Conservation (phyloP, 2,888 invertebrate genomes). For the Rosalia funebris region DNA sequence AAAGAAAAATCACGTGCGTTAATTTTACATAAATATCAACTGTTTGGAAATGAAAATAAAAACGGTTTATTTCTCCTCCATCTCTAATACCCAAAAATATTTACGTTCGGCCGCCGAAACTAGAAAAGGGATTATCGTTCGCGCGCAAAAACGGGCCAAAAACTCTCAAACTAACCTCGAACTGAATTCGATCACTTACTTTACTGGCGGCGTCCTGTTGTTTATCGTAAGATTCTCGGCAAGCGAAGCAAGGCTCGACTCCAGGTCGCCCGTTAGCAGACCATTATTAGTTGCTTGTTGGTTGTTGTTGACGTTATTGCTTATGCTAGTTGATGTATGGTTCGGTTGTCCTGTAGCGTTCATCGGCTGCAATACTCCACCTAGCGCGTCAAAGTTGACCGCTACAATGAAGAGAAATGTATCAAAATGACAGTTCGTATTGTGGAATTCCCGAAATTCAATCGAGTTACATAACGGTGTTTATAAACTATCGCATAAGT, state of each 20-base stretch:
- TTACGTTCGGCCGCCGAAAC: not conserved
- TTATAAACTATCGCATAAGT: no score
- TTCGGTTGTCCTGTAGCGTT: constrained; percentile 45
- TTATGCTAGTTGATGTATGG: constrained; percentile 37
- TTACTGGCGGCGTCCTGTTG: constrained; percentile 73
- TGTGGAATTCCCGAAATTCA: no score
- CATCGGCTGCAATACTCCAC: constrained; percentile 75
- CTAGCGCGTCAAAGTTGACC: constrained; percentile 78
- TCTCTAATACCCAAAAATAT: no score
- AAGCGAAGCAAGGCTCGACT: constrained; percentile 91
- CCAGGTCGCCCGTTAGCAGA: constrained; percentile 91
- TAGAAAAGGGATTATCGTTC: not conserved
- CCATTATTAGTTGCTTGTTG: constrained; percentile 62
- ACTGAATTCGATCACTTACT: constrained; percentile 70
- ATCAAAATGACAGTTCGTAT: no score
- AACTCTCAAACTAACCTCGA: not conserved
- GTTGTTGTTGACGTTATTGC: constrained; percentile 44
- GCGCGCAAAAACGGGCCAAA: constrained; percentile 13
- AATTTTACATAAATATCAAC: no score
- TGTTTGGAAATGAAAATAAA: no score
- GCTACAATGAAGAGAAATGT: constrained; percentile 33
- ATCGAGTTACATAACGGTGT: no score
- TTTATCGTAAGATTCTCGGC: constrained; percentile 93
- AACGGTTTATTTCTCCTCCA: no score
- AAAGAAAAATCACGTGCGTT: no score